Evolutionary conservation across 2,113 vertebrate species (phyloP).

Genomic region (Oophaga pumilio): DNA sequence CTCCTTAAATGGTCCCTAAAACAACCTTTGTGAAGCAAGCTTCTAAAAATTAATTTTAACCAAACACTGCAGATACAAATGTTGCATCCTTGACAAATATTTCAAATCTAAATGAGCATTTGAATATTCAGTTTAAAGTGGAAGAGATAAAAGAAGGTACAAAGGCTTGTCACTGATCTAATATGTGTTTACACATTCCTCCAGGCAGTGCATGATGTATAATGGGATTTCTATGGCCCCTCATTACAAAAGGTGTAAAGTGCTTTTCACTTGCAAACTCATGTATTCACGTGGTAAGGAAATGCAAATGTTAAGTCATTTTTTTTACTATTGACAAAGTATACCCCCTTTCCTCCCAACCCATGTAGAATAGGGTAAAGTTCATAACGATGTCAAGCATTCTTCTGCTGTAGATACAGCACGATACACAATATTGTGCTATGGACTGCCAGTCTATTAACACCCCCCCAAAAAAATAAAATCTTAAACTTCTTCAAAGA

Average conservation of each 20-base stretch:
- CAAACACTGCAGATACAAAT: slow-evolving; percentile 66
- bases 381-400: slow-evolving; percentile 69
- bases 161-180: slow-evolving; percentile 75
- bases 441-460: not conserved
- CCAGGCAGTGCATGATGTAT: slow-evolving; percentile 71
- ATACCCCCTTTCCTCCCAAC: slow-evolving; percentile 61
- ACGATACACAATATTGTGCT: slow-evolving; percentile 32
- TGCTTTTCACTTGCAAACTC: slow-evolving; percentile 83
- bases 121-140: slow-evolving; percentile 76
- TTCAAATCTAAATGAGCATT: slow-evolving; percentile 77
- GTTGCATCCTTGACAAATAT: slow-evolving; percentile 69
- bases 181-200: slow-evolving; percentile 77
- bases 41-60: slow-evolving; percentile 52
- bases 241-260: slow-evolving; percentile 79
- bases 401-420: slow-evolving; percentile 43
- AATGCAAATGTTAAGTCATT: slow-evolving; percentile 75
- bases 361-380: slow-evolving; percentile 67
- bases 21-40: not conserved
- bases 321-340: slow-evolving; percentile 68
- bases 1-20: no score
- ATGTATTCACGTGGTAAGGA: slow-evolving; percentile 72
- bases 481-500: not conserved
- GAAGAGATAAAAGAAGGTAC: slow-evolving; percentile 75
- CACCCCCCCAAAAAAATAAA: not conserved
- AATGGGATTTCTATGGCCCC: slow-evolving; percentile 74